A percentile compares a stretch with the other conserved stretches of the same genome.
Conservation (phyloP, 2,888 invertebrate species). For the Amblyjoppa fuscipennis region DNA sequence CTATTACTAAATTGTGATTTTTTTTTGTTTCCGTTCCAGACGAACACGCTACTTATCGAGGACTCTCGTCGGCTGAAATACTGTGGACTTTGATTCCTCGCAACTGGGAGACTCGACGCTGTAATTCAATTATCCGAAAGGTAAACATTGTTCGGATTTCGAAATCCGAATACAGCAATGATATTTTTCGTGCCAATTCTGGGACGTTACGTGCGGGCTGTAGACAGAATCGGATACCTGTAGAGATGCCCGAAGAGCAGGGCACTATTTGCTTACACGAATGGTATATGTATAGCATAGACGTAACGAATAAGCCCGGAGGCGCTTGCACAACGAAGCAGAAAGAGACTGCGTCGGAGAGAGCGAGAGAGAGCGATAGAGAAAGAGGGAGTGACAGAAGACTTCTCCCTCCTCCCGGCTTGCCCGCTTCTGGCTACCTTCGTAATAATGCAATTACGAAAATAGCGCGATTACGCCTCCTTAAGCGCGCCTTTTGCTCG, state of each 20-base stretch:
- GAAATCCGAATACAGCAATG: neutral
- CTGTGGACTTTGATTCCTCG: neutral
- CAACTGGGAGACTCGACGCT: neutral
- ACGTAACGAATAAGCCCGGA: constrained; percentile 78
- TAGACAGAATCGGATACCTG: constrained; percentile 41
- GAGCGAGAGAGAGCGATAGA: neutral
- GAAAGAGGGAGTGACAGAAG: neutral
- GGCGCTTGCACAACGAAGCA: constrained; percentile 78
- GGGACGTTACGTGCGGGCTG: neutral
- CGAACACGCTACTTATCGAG: neutral
- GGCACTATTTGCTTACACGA: constrained; percentile 49
- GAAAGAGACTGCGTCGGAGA: constrained; percentile 31
- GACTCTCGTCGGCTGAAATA: neutral
- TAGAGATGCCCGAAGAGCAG: constrained; percentile 53
- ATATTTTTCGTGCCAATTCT: neutral
- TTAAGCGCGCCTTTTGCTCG: constrained; percentile 70
- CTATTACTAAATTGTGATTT: no score
- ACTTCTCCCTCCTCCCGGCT: constrained; percentile 49
- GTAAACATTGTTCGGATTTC: neutral
- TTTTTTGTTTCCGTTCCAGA: no score
- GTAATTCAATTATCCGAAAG: neutral
- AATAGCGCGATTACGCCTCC: constrained; percentile 80
- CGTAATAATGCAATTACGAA: constrained; percentile 82
- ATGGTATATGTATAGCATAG: constrained; percentile 69
- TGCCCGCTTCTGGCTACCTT: constrained; percentile 74